Conservation (phyloP, 2,888 invertebrate genomes). For the Tyria jacobaeae region DNA sequence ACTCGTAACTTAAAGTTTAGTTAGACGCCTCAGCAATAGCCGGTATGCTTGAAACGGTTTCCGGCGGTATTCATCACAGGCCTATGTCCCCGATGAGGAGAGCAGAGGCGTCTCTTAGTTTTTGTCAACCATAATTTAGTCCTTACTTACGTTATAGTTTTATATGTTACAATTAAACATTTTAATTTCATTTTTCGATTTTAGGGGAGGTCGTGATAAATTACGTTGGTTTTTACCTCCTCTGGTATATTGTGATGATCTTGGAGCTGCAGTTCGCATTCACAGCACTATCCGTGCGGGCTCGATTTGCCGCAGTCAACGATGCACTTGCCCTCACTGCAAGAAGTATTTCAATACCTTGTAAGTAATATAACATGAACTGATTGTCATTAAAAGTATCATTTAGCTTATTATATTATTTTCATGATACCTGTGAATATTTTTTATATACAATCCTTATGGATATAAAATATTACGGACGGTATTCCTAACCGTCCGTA, state of each 20-base stretch:
- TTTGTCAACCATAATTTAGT: no score
- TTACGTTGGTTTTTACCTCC: slow-evolving; percentile 86
- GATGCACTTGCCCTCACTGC: slow-evolving; percentile 80
- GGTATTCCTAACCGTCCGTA: no score
- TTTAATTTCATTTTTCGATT: slow-evolving; percentile 16
- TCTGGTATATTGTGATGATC: slow-evolving; percentile 86
- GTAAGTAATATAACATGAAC: slow-evolving; percentile 49
- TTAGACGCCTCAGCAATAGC: no score
- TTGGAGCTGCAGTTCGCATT: slow-evolving; percentile 88
- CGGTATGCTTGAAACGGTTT: no score
- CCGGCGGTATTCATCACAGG: no score
- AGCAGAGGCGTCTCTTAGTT: no score
- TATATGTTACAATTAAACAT: not conserved
- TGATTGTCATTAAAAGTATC: not conserved
- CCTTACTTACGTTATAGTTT: no score
- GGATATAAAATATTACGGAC: no score
- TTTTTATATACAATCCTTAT: no score
- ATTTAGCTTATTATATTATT: not conserved
- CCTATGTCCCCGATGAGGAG: no score
- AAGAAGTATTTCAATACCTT: slow-evolving; percentile 65
- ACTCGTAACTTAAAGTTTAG: no score
- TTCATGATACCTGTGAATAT: no score
- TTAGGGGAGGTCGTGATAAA: slow-evolving; percentile 80
- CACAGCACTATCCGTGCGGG: slow-evolving; percentile 84
- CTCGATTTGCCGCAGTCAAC: slow-evolving; percentile 85